Percentiles rank a stretch among this genome's conserved stretches.
These are phyloP conservation scores for Alloscopus bannaensis DNA, from an alignment of 2,888 invertebrate species.

Conservation along the genomic window DNA sequence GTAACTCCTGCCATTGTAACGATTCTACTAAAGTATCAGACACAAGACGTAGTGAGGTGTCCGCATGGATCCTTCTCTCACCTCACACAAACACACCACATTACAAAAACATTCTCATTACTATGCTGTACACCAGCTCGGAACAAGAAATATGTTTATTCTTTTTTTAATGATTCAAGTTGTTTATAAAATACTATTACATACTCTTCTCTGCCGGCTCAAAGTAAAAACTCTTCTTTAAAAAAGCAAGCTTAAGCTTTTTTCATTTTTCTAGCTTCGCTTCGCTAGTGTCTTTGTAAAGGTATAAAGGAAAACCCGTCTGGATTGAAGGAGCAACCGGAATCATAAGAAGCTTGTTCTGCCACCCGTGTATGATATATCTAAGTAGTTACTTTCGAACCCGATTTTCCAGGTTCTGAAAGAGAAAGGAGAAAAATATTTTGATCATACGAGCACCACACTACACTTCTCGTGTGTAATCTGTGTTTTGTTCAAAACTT, in stretches of 20 bases:
- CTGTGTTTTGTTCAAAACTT: background rate
- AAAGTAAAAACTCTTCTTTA: background rate
- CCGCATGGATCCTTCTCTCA: background rate
- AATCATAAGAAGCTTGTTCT: background rate
- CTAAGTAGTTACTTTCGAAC: background rate
- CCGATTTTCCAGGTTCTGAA: background rate
- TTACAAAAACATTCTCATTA: background rate
- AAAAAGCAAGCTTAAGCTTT: too few relatives aligned
- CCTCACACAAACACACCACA: background rate
- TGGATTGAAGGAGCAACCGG: background rate
- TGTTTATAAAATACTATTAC: conserved; percentile 3
- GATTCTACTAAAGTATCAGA: too few relatives aligned
- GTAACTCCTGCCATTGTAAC: conserved; percentile 42
- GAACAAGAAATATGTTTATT: conserved; percentile 36
- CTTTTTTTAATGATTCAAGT: conserved; percentile 33
- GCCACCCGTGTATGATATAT: background rate
- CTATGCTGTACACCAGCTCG: background rate
- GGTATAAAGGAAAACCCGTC: background rate
- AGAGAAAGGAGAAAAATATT: background rate
- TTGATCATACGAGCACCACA: background rate
- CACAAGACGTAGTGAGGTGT: too few relatives aligned
- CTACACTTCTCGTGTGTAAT: background rate
- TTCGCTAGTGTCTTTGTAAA: too few relatives aligned
- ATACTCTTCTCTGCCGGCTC: background rate
- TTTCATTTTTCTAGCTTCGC: too few relatives aligned